Percentiles rank a stretch among this genome's conserved stretches.
phyloP scores from a whole-genome alignment of 2,113 vertebrate species.

The Limnothrissa miodon region DNA sequence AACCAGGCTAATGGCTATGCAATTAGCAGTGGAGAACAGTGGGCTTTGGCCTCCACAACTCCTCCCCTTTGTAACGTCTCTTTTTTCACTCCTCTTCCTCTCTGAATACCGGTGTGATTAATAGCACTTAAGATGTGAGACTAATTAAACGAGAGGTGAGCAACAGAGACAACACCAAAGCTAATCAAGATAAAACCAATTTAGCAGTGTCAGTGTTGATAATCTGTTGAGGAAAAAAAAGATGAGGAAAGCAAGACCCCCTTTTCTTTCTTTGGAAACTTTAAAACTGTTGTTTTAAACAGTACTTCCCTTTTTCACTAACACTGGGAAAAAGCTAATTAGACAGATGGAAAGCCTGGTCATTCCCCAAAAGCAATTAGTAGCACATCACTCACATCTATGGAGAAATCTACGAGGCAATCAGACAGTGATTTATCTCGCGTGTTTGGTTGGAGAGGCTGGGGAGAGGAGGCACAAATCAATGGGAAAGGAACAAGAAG shows the following conservation, averaged over 20 bases:
- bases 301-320: slow-evolving; percentile 40
- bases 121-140: slow-evolving; percentile 36
- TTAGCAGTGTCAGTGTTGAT: slow-evolving; percentile 48
- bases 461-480: not conserved
- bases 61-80: no score
- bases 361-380: slow-evolving; percentile 30
- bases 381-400: slow-evolving; percentile 20
- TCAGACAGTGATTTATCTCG: slow-evolving; percentile 27
- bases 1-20: no score
- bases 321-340: slow-evolving; percentile 31
- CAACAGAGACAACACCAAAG: slow-evolving; percentile 52
- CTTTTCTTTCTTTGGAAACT: no score
- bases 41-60: no score
- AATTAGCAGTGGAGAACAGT: no score
- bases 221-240: slow-evolving; percentile 35
- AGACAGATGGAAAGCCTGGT: slow-evolving; percentile 24
- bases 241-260: no score
- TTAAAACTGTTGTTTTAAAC: not conserved
- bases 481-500: not conserved
- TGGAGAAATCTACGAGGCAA: slow-evolving; percentile 20
- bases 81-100: no score
- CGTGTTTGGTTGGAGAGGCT: not conserved
- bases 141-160: slow-evolving; percentile 56
- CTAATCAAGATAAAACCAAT: slow-evolving; percentile 66
- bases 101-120: slow-evolving; percentile 17